These are phyloP conservation scores for Crematogaster levior DNA, from an alignment of 2,888 invertebrate genomes.

Conservation along the genomic window DNA sequence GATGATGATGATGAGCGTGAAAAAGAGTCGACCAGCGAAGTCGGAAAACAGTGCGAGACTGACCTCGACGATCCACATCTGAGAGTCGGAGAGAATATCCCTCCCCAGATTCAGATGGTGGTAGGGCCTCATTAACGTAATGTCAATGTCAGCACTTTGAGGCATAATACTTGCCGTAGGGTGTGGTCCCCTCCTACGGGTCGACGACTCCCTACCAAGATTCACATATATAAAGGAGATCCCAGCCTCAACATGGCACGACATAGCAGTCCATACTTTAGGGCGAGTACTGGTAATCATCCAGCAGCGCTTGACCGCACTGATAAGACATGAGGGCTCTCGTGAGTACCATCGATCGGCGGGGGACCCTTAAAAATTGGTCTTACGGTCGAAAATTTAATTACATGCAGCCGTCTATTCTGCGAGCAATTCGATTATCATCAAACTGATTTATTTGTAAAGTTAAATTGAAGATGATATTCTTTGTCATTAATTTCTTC, in stretches of 20 bases:
- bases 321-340: constrained; percentile 76
- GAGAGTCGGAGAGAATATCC: constrained; percentile 20
- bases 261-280: constrained; percentile 80
- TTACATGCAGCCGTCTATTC: neutral
- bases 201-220: constrained; percentile 81
- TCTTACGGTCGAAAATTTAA: neutral
- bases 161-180: constrained; percentile 76
- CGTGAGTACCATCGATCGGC: constrained; percentile 72
- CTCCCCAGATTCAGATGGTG: constrained; percentile 43
- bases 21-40: neutral
- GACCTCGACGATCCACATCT: constrained; percentile 60
- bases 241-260: constrained; percentile 70
- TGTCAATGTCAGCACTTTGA: constrained; percentile 81
- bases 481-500: neutral
- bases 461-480: neutral
- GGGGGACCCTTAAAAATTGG: neutral
- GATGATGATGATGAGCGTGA: constrained; percentile 1
- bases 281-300: constrained; percentile 82
- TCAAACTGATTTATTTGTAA: neutral
- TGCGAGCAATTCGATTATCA: neutral
- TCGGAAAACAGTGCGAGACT: constrained; percentile 35
- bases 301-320: constrained; percentile 78
- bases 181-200: constrained; percentile 79
- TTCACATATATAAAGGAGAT: constrained; percentile 82
- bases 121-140: constrained; percentile 72